Evolutionary conservation across 2,888 invertebrate genomes (phyloP), one percentile per base, ranked within the genome.

Genomic region (Silvanus unidentatus): DNA sequence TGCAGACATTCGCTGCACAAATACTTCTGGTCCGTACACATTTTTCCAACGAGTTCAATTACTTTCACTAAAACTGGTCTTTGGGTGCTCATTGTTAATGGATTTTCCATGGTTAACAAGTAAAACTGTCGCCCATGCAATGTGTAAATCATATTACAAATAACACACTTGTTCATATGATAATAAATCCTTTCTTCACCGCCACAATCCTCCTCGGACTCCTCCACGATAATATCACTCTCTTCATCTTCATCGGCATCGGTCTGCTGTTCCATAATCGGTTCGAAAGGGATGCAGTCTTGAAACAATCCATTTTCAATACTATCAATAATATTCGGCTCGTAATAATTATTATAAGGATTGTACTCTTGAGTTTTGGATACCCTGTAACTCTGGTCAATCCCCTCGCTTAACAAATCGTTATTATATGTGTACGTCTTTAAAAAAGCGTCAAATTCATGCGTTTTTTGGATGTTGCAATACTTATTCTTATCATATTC

Each of bases 211-310:
- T 67, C 69, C 44, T 69, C 69, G 1, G 68, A 66, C 49, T 71
- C 71, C 60, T 71, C 71, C 8, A 71, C 71, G 43, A 71, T 60
- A 16, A 71, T 71, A 50, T 71, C 71, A 53, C 71, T 71, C 47
- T 65, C 69, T 29, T 64, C 66, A 49, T 66, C 37, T 5, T 37
- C 16, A 12, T 13, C 64, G 37, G 51, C 57, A 47, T 69, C 66
- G 5, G 54, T 59, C 48, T 59, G 58, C 45, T 64, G 50, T 16
- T 30, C 42, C 4, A 51, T 44, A 36, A 50, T 28, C 42, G 47
- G 43, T 48, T 52, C 47, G 38, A 55, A 49, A 15, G 47, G 45
- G 6, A 49, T 39, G n/a, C 11, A 32, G n/a, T 32, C 32, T 11
- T 32, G 12, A 32, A 32, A 22, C 32, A 32, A 32, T 12, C 11